Evolutionary conservation across 2,888 invertebrate species (phyloP).

Genomic region (Lomographa bimaculata): DNA sequence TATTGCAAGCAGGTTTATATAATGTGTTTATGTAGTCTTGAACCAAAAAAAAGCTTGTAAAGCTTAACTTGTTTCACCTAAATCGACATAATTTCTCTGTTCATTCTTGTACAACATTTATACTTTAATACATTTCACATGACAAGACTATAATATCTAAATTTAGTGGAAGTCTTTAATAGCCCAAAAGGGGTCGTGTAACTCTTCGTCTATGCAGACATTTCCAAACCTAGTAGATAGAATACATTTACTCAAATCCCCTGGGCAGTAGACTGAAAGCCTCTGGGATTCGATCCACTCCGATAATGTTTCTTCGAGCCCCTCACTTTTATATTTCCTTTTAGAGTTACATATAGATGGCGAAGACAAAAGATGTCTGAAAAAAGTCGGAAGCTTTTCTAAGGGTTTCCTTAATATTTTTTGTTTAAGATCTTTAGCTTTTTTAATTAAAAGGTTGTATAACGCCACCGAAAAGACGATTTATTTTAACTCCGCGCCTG

Average conservation of each 20-base stretch:
- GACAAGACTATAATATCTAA: conserved; percentile 8
- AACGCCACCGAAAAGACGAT: background rate
- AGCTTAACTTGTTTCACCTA: background rate
- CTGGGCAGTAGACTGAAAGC: conserved; percentile 52
- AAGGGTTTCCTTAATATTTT: conserved; percentile 8
- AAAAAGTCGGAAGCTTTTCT: conserved; percentile 18
- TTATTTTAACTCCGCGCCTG: conserved; percentile 1
- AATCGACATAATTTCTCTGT: too few species aligned
- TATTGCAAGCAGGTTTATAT: too few species aligned
- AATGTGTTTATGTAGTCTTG: too few species aligned
- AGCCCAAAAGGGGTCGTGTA: conserved; percentile 10
- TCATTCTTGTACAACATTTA: too few species aligned
- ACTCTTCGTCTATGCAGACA: conserved; percentile 29
- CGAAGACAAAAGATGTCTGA: conserved; percentile 22
- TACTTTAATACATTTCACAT: too few species aligned
- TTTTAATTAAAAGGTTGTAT: conserved; percentile 10
- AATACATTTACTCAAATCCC: conserved; percentile 45
- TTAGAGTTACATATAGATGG: conserved; percentile 38
- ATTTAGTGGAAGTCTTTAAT: conserved; percentile 13
- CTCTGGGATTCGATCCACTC: conserved; percentile 49
- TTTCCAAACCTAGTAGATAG: conserved; percentile 42
- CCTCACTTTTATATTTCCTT: conserved; percentile 48
- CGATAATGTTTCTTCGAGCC: conserved; percentile 51
- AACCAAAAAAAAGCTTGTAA: too few species aligned
- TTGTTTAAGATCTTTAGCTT: conserved; percentile 1